Conservation (phyloP, 2,888 invertebrate genomes). For the Phengaris alcon region DNA sequence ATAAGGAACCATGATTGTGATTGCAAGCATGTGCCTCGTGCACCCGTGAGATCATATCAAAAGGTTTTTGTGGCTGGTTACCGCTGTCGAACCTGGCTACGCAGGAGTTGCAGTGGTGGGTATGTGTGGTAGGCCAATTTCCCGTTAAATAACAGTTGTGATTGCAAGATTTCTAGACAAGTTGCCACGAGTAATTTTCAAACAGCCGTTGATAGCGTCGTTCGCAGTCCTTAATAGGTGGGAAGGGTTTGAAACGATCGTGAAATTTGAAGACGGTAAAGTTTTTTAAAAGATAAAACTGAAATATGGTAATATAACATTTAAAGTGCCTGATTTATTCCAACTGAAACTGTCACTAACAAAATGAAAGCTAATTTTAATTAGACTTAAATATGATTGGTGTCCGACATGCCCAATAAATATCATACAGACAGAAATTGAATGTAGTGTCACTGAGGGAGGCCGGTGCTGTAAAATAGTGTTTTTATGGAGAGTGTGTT, state of each 20-base stretch:
- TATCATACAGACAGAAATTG: neutral
- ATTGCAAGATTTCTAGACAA: too few species aligned
- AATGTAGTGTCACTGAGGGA: neutral
- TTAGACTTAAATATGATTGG: constrained; percentile 13
- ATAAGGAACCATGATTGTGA: too few species aligned
- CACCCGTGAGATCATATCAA: too few species aligned
- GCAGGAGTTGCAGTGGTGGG: too few species aligned
- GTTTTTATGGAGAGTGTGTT: constrained; percentile 61
- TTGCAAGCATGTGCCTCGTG: too few species aligned
- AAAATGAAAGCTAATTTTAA: constrained; percentile 9
- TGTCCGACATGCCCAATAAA: neutral
- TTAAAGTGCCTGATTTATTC: neutral
- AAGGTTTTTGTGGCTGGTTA: too few species aligned
- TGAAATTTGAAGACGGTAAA: neutral
- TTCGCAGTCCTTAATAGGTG: too few species aligned
- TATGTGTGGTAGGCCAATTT: too few species aligned
- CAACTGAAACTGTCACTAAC: neutral
- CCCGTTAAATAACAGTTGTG: too few species aligned
- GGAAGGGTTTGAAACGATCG: too few species aligned
- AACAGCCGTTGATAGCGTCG: neutral
- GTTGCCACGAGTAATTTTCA: neutral
- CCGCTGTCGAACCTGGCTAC: too few species aligned
- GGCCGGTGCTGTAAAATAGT: constrained; percentile 45
- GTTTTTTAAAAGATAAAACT: neutral
- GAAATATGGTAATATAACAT: neutral